Conservation (phyloP, 1,140 invertebrate genomes). For the Bombus huntii region DNA sequence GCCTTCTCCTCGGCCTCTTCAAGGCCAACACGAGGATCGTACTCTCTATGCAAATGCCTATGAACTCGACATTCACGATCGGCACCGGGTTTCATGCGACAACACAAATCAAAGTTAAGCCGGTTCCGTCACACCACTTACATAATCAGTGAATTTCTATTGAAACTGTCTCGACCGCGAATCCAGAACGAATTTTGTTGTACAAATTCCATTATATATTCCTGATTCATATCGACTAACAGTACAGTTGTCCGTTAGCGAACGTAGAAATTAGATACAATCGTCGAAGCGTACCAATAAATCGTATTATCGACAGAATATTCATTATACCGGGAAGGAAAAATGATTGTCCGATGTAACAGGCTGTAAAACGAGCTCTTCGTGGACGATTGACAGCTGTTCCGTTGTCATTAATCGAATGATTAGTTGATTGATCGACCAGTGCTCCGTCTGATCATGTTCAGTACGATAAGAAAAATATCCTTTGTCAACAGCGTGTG, state of each 20-base stretch:
- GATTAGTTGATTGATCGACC: neutral
- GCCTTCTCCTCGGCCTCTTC: slow-evolving; percentile 68
- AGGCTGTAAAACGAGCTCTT: neutral
- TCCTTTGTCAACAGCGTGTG: neutral
- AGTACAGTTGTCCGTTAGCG: slow-evolving; percentile 16
- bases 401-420: neutral
- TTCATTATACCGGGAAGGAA: neutral
- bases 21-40: slow-evolving; percentile 71
- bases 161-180: neutral
- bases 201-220: slow-evolving; percentile 15
- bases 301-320: neutral
- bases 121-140: slow-evolving; percentile 56
- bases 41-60: slow-evolving; percentile 65
- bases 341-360: no score
- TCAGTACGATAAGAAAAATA: neutral
- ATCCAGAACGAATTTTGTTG: neutral
- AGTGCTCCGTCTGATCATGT: neutral
- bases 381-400: neutral
- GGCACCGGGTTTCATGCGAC: slow-evolving; percentile 4
- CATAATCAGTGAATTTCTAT: slow-evolving; percentile 44
- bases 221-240: slow-evolving; percentile 34
- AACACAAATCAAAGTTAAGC: slow-evolving; percentile 46
- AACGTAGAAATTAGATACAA: slow-evolving; percentile 25
- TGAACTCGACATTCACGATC: slow-evolving; percentile 35
- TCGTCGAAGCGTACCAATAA: neutral